phyloP scores from a whole-genome alignment of 37 sponge, comb jelly and placozoan genomes.

The Hormiphora californensis region DNA sequence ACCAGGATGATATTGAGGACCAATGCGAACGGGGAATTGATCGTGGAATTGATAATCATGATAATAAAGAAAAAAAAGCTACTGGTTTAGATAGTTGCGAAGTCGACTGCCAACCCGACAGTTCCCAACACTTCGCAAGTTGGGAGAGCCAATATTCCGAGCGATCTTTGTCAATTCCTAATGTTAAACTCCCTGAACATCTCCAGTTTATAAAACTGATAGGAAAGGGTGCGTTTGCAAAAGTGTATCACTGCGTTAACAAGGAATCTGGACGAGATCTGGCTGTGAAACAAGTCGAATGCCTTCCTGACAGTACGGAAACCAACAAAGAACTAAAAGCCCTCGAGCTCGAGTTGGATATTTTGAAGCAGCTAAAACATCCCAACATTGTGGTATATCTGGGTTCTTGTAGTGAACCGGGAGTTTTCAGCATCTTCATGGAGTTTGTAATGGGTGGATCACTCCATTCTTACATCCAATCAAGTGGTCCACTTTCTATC shows the following conservation, averaged over 20 bases:
- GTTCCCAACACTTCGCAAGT: too few species aligned
- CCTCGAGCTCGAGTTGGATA: neutral
- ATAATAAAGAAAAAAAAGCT: too few species aligned
- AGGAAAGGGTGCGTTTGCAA: constrained; percentile 22
- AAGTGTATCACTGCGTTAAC: constrained; percentile 13
- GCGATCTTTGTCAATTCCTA: too few species aligned
- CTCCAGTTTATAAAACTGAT: neutral
- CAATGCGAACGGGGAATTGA: too few species aligned
- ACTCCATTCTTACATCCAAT: constrained; percentile 3
- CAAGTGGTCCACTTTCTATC: neutral
- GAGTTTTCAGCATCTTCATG: constrained; percentile 12
- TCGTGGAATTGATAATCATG: too few species aligned
- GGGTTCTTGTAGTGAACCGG: neutral
- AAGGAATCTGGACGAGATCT: neutral
- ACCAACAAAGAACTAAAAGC: neutral
- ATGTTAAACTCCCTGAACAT: neutral
- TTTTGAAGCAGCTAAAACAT: neutral
- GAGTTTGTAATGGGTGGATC: constrained; percentile 31
- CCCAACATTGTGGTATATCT: constrained; percentile 3
- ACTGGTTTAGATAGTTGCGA: too few species aligned
- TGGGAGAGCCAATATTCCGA: too few species aligned
- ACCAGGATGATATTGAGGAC: too few species aligned
- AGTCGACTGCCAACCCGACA: too few species aligned
- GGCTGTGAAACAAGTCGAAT: neutral
- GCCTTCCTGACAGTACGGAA: neutral